Evolutionary conservation across 2,888 invertebrate genomes (phyloP), one percentile per base, ranked within the genome.

Genomic region (Dioctria linearis): DNA sequence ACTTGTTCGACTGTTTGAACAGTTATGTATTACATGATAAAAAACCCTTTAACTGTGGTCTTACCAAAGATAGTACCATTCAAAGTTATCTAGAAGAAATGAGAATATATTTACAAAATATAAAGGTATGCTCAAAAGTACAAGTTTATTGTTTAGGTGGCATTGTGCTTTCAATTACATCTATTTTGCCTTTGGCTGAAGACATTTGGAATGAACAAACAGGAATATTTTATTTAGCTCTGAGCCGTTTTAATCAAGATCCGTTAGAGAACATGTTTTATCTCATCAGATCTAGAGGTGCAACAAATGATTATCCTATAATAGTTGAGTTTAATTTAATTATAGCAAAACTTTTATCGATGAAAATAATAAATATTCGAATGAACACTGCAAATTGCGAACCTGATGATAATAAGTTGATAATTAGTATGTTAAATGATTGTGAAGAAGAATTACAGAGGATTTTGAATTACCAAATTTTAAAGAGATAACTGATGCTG

Each of bases 251-350:
- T 13, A 80, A 76, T 63, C 78, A 80, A 49, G 80, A 78, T 46
- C 13, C 76, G 5, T 9, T 78, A 51, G 78, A 78, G 78, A 80
- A 80, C 51, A 40, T 78, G 42, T 78, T 78, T 59, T 67, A 61
- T 25, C 42, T 78, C 25, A 67, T 80, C 59, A 80, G 78, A 67
- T 80, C 80, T 51, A 54, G 54, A 54, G 54, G 54, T 3, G 54
- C 54, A 4, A 54, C 54, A 4, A 54, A 54, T 11, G 11, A 5
- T 8, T 9, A 54, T 11, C 54, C 5, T 4, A 11, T 11, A 11
- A 4, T 8, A 54, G 5, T 8, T 11, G 54, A 54, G n/a, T 54
- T 54, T 54, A 54, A 54, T 54, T 54, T 54, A 11, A 54, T 54
- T 9, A 8, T 11, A 9, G 5, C 54, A 4, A 54, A 54, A 54